Evolutionary conservation across 2,797 vertebrate species (phyloP).

Genomic region (Manis pentadactyla): DNA sequence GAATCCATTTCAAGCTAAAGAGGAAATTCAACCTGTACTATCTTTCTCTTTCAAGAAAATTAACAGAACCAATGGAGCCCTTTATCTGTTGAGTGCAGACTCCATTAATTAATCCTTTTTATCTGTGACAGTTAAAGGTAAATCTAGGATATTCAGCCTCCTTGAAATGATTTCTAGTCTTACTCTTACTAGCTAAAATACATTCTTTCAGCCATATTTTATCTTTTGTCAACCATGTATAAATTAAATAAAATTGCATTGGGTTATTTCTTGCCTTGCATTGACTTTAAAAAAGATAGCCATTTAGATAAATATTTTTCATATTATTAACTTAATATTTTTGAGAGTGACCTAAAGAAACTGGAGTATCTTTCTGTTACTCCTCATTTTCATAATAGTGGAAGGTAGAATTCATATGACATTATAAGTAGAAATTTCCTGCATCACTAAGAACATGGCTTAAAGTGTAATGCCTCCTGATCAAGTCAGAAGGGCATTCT

Average conservation of each 20-base stretch:
- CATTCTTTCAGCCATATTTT: constrained; percentile 64
- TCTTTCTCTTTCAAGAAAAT: constrained; percentile 80
- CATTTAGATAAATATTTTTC: constrained; percentile 70
- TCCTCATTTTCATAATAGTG: constrained; percentile 68
- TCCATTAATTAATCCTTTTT: constrained; percentile 85
- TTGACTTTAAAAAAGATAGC: constrained; percentile 59
- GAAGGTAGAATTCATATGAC: constrained; percentile 55
- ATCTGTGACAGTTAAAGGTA: constrained; percentile 77
- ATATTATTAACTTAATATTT: constrained; percentile 70
- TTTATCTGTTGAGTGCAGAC: constrained; percentile 80
- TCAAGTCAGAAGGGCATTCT: constrained; percentile 60
- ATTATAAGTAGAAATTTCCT: constrained; percentile 65
- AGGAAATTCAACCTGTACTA: constrained; percentile 74
- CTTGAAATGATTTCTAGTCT: constrained; percentile 79
- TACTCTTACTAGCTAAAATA: constrained; percentile 64
- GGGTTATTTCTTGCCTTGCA: constrained; percentile 70
- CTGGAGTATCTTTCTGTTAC: constrained; percentile 27
- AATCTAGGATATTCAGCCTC: constrained; percentile 80
- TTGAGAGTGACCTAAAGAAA: constrained; percentile 71
- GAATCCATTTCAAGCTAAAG: constrained; percentile 72
- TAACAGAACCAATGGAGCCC: constrained; percentile 64
- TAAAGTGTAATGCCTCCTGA: constrained; percentile 58
- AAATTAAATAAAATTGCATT: constrained; percentile 74
- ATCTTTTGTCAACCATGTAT: constrained; percentile 72
- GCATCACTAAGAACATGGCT: constrained; percentile 70